Percentiles rank a stretch among this genome's conserved stretches.
phyloP scores from a whole-genome alignment of 2,797 vertebrate species.

The Gymnothorax javanicus region DNA sequence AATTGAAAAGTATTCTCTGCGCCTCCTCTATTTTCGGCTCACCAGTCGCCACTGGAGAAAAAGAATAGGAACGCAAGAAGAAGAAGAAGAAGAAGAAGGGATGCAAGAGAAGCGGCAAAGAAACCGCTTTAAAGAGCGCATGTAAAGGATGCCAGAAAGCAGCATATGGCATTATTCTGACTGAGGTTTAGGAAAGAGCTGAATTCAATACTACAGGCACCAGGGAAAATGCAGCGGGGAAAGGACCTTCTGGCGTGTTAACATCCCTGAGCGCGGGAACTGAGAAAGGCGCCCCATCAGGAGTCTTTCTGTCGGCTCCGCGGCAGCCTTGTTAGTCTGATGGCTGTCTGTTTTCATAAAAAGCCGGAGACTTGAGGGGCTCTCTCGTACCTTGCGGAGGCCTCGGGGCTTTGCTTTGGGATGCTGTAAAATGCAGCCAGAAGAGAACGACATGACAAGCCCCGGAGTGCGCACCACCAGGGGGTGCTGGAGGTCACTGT shows the following conservation, averaged over 20 bases:
- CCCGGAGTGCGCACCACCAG: neutral
- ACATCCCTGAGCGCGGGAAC: neutral
- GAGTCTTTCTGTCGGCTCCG: neutral
- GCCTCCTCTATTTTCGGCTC: too few relatives aligned
- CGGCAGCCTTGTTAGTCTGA: neutral
- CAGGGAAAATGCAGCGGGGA: neutral
- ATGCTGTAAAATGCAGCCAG: neutral
- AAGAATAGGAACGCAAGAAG: neutral
- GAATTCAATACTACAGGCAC: neutral
- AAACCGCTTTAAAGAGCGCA: neutral
- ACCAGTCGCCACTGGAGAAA: neutral
- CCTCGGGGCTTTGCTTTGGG: neutral
- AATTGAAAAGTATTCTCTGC: too few relatives aligned
- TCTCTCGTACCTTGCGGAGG: neutral
- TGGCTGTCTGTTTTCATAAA: conserved; percentile 11
- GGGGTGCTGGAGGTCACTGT: neutral
- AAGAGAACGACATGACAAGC: neutral
- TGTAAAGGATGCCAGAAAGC: neutral
- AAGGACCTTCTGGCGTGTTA: neutral
- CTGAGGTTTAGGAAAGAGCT: neutral
- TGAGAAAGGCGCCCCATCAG: neutral
- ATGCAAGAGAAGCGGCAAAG: neutral
- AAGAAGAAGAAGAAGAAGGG: neutral
- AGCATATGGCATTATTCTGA: neutral
- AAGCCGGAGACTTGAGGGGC: neutral